Percentiles rank a stretch among this genome's conserved stretches.
Evolutionary conservation across 2,888 invertebrate genomes (phyloP).

Genomic region (Dynastes tityus): DNA sequence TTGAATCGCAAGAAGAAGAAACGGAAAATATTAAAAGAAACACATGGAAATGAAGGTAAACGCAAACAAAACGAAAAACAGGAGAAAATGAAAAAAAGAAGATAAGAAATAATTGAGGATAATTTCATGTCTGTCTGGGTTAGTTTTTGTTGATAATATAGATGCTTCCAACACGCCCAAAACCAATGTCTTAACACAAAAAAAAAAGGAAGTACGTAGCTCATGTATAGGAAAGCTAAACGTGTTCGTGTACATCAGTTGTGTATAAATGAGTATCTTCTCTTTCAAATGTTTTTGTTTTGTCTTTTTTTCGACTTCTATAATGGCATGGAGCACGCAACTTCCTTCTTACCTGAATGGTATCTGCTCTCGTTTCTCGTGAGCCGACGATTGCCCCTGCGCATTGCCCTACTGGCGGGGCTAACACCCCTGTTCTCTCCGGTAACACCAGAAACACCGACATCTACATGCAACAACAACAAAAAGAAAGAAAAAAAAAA

Average conservation of each 20-base stretch:
- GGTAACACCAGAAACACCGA: slow-evolving; percentile 64
- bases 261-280: too few species aligned
- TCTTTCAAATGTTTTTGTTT: too few species aligned
- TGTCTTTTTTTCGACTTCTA: too few species aligned
- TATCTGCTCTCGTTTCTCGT: slow-evolving; percentile 96
- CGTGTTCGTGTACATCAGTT: too few species aligned
- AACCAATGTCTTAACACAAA: too few species aligned
- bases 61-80: background rate
- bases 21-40: background rate
- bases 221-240: too few species aligned
- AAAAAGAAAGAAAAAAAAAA: slow-evolving; percentile 56
- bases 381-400: slow-evolving; percentile 87
- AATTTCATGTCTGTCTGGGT: too few species aligned
- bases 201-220: too few species aligned
- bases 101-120: background rate
- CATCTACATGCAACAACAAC: slow-evolving; percentile 66
- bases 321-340: background rate
- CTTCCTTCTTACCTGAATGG: slow-evolving; percentile 89
- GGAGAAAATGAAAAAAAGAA: background rate
- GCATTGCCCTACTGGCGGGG: slow-evolving; percentile 70
- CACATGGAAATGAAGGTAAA: background rate
- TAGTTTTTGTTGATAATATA: too few species aligned
- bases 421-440: slow-evolving; percentile 65
- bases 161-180: too few species aligned
- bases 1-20: slow-evolving; percentile 3